Conservation (phyloP, 2,888 invertebrate genomes). For the Entomobrya proxima region DNA sequence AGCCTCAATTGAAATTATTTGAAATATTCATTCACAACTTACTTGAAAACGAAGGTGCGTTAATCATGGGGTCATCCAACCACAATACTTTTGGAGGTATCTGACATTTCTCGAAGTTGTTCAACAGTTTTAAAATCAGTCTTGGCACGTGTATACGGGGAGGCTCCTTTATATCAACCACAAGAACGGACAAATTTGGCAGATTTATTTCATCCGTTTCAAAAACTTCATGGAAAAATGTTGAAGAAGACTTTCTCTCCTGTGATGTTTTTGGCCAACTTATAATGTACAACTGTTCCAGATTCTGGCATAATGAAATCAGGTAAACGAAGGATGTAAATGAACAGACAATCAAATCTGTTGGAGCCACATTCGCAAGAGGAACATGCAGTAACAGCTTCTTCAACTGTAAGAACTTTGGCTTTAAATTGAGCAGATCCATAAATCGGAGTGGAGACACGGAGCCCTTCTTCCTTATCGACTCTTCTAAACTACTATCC, state of each 20-base stretch:
- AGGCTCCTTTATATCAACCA: constrained; percentile 65
- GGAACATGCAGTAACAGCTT: constrained; percentile 70
- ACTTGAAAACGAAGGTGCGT: constrained; percentile 48
- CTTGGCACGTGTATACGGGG: constrained; percentile 69
- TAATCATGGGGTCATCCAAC: constrained; percentile 72
- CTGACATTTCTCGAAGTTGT: constrained; percentile 58
- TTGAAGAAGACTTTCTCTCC: constrained; percentile 67
- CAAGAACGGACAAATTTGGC: constrained; percentile 68
- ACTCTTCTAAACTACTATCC: constrained; percentile 70
- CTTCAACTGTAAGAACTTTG: constrained; percentile 54
- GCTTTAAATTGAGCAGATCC: constrained; percentile 50
- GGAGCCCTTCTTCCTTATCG: constrained; percentile 45
- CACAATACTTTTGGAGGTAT: constrained; percentile 63
- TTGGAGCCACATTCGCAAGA: constrained; percentile 59
- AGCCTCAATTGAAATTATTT: too few relatives aligned
- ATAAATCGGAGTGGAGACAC: constrained; percentile 46
- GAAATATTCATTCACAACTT: background rate
- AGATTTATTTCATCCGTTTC: constrained; percentile 58
- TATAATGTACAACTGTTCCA: constrained; percentile 72
- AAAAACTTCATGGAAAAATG: constrained; percentile 65
- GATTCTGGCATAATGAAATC: constrained; percentile 69
- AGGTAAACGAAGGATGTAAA: constrained; percentile 67
- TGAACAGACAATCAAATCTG: constrained; percentile 64
- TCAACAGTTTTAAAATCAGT: constrained; percentile 58
- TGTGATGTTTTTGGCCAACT: constrained; percentile 70